Evolutionary conservation across 2,888 invertebrate genomes (phyloP).

Genomic region (Drosophila mayaguana): DNA sequence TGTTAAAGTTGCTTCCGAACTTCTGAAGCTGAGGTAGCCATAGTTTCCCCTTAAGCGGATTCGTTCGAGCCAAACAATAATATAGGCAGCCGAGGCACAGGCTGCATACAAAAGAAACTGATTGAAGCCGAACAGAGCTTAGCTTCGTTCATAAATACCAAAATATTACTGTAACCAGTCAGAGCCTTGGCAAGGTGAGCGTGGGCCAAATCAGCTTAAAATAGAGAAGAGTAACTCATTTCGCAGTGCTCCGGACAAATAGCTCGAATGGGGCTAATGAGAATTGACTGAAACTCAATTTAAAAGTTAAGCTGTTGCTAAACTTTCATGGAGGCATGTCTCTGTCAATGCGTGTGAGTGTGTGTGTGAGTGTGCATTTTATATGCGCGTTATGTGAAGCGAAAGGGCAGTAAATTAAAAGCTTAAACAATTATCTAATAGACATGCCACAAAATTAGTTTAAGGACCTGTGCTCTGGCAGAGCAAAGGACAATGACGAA

Average conservation of each 20-base stretch:
- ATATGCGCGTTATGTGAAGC: slow-evolving; percentile 7
- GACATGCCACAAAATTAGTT: slow-evolving; percentile 80
- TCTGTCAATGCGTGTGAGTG: neutral
- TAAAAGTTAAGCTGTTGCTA: slow-evolving; percentile 40
- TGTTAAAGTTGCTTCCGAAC: slow-evolving; percentile 27
- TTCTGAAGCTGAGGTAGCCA: slow-evolving; percentile 16
- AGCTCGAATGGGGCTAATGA: slow-evolving; percentile 36
- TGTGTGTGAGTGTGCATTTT: slow-evolving; percentile 12
- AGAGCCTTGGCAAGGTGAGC: slow-evolving; percentile 11
- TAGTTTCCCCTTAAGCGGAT: slow-evolving; percentile 35
- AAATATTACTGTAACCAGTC: slow-evolving; percentile 20
- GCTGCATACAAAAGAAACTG: slow-evolving; percentile 18
- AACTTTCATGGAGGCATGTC: slow-evolving; percentile 8
- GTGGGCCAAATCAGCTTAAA: slow-evolving; percentile 28
- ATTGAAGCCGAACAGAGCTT: slow-evolving; percentile 37
- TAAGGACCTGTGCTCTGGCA: slow-evolving; percentile 51
- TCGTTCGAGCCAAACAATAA: slow-evolving; percentile 22
- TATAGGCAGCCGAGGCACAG: neutral
- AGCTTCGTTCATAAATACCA: slow-evolving; percentile 44
- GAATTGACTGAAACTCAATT: slow-evolving; percentile 53
- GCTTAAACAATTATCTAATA: slow-evolving; percentile 79
- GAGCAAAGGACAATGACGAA: slow-evolving; percentile 35
- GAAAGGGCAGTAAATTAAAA: slow-evolving; percentile 64
- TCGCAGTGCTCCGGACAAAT: neutral
- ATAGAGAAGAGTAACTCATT: slow-evolving; percentile 18